Evolutionary conservation across 2,888 invertebrate species (phyloP), one percentile per base, ranked within the genome.

Genomic region (Luperina testacea): DNA sequence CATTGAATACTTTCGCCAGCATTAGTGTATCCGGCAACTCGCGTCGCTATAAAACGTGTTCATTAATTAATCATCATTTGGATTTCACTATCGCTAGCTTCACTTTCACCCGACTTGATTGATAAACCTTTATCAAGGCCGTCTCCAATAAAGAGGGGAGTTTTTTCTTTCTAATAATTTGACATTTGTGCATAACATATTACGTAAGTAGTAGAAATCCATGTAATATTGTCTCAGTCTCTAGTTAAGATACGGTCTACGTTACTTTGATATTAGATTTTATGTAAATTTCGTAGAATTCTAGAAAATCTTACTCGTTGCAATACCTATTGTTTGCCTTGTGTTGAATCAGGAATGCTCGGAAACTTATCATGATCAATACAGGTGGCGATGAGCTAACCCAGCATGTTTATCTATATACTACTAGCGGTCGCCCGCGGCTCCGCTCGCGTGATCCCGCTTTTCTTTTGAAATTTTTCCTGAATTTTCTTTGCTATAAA

Each of bases 41-140:
- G 84, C 81, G 81, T 64, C 59, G 80, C 82, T 85, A 32, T 32
- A 77, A 84, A 83, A 84, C 84, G 79, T 81, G 85, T 84, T 85
- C 84, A 88, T 89, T 85, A 88, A 87, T 87, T 82, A 87, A 89
- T 88, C 86, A 89, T 84, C 71, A 70, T 69, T 78, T 80, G 57
- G 79, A 80, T 88, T 81, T 88, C 88, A 87, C 89, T 87, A 70
- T 72, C 82, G 80, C 68, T 71, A 57, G 69, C 77, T 72, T 81
- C 57, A 82, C 89, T 89, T 89, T 89, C 88, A 83, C 86, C 61
- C 2, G 67, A 82, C 72, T 77, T 74, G 65, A 74, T 84, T 79
- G 75, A 69, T 77, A 86, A 83, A 83, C 80, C 78, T 82, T 77
- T 81, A 80, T 78, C 64, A 38, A 53, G 7, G n/a, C n/a, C n/a